These are phyloP conservation scores for Odocoileus hemionus DNA, from an alignment of 2,113 vertebrate genomes.

Conservation along the genomic window DNA sequence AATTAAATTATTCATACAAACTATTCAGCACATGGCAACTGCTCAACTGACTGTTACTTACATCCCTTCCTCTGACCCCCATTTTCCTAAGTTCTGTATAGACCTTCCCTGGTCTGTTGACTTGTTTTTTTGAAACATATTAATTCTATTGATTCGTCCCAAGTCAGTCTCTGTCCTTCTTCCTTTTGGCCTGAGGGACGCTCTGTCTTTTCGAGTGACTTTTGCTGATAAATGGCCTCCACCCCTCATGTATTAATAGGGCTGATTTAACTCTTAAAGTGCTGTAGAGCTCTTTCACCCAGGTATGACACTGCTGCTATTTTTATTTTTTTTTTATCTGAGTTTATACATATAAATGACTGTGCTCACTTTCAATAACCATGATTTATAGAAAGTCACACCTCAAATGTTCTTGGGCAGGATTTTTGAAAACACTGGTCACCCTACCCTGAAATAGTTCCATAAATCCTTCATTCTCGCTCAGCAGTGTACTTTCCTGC, in stretches of 20 bases:
- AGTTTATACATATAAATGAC: slow-evolving; percentile 14
- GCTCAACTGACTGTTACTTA: neutral
- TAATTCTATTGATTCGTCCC: neutral
- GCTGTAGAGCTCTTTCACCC: neutral
- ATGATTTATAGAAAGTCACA: slow-evolving; percentile 43
- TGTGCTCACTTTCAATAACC: neutral
- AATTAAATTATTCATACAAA: slow-evolving; percentile 13
- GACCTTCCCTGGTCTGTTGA: neutral
- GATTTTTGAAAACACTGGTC: neutral
- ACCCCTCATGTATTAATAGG: neutral
- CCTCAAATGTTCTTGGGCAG: slow-evolving; percentile 8
- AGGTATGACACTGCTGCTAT: neutral
- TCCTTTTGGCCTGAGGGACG: neutral
- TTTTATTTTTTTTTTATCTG: neutral
- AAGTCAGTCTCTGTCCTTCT: neutral
- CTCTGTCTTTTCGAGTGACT: neutral
- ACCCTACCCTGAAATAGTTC: slow-evolving; percentile 8
- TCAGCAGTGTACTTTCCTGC: slow-evolving; percentile 11
- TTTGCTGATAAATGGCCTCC: neutral
- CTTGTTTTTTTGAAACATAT: neutral
- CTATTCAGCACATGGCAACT: neutral
- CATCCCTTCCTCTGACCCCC: neutral
- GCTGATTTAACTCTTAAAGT: slow-evolving; percentile 45
- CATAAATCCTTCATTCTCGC: slow-evolving; percentile 44
- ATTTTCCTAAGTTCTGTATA: neutral